Percentiles rank a stretch among this genome's conserved stretches.
phyloP scores from a whole-genome alignment of 1,140 invertebrate genomes.

The Pollicipes pollicipes region DNA sequence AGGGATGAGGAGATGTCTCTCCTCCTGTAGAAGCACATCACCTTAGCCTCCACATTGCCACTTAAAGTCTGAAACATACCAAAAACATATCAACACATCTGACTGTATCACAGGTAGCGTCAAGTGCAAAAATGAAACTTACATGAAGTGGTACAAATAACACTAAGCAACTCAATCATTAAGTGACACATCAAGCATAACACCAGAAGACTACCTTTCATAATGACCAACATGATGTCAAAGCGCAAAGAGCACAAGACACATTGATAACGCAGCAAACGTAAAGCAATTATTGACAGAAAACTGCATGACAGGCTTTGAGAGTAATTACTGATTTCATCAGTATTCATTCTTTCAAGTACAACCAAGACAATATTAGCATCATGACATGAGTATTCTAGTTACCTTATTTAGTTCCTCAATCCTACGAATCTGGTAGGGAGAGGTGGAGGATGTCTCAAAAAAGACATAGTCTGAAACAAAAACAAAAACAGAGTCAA shows the following conservation, averaged over 20 bases:
- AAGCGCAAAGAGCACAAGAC: too few species aligned
- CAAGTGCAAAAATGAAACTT: too few species aligned
- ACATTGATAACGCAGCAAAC: too few species aligned
- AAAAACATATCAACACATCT: constrained; percentile 7
- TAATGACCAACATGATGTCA: too few species aligned
- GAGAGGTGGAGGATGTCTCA: constrained; percentile 1
- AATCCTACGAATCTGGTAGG: constrained; percentile 2
- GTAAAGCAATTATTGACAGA: too few species aligned
- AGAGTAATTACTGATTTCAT: too few species aligned
- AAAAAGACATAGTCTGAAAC: constrained; percentile 4
- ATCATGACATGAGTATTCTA: background rate
- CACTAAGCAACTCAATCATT: background rate
- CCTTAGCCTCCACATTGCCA: constrained; percentile 97
- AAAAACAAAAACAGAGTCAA: background rate
- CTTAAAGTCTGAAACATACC: constrained; percentile 50
- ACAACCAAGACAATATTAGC: too few species aligned
- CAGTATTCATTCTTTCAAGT: too few species aligned
- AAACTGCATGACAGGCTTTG: too few species aligned
- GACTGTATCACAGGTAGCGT: too few species aligned
- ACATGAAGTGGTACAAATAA: background rate
- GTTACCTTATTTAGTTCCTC: background rate
- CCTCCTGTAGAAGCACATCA: constrained; percentile 96
- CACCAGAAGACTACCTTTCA: too few species aligned
- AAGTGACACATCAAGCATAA: too few species aligned
- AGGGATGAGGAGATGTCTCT: constrained; percentile 84